Conservation (phyloP, 2,797 vertebrate species). For the Pitangus sulphuratus region DNA sequence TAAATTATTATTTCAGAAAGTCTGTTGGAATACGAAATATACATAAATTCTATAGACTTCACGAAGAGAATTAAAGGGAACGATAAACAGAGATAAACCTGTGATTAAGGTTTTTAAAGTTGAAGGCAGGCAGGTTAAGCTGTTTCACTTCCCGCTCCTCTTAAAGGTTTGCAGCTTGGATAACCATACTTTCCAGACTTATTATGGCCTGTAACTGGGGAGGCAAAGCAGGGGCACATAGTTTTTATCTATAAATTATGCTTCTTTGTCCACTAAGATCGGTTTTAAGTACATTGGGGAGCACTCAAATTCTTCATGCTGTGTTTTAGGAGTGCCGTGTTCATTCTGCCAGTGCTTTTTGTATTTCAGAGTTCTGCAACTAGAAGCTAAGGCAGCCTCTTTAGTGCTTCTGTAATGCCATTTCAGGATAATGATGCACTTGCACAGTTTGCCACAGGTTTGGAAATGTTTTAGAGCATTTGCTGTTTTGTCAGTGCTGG, state of each 20-base stretch:
- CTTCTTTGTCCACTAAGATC: not conserved
- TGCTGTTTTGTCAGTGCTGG: not conserved
- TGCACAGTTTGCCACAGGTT: not conserved
- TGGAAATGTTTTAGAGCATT: not conserved
- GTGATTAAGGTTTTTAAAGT: not conserved
- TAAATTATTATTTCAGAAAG: not conserved
- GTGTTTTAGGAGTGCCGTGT: not conserved
- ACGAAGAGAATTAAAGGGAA: not conserved
- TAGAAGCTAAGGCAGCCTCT: not conserved
- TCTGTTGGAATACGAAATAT: not conserved
- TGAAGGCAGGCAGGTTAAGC: not conserved
- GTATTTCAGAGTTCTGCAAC: not conserved
- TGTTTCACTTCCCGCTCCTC: not conserved
- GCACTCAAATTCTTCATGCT: not conserved
- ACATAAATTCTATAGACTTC: not conserved
- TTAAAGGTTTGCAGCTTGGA: not conserved
- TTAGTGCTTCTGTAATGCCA: not conserved
- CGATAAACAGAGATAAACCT: not conserved
- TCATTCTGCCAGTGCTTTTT: not conserved
- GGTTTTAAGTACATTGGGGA: not conserved
- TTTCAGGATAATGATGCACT: not conserved
- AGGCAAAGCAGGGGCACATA: too few relatives aligned
- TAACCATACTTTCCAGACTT: not conserved
- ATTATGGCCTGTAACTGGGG: not conserved
- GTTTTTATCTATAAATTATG: not conserved